phyloP scores from a whole-genome alignment of 2,888 invertebrate species.

The Charanyca ferruginea region DNA sequence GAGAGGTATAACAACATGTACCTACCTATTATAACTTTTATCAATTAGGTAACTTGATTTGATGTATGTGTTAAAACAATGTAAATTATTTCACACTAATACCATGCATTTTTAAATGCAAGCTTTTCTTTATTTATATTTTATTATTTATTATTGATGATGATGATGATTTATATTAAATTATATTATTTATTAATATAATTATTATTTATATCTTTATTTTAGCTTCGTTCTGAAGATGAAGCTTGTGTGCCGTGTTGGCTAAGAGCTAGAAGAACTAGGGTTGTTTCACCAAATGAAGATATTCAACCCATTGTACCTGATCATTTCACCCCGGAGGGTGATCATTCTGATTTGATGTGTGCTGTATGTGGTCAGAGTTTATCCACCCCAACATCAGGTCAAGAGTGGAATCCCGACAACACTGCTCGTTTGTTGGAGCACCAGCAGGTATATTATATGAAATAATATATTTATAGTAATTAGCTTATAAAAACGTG shows the following conservation, averaged over 20 bases:
- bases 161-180: too few relatives aligned
- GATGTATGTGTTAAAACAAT: not conserved
- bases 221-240: constrained; percentile 18
- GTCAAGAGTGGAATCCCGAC: constrained; percentile 15
- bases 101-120: not conserved
- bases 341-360: not conserved
- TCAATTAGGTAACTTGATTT: not conserved
- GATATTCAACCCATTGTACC: constrained; percentile 2
- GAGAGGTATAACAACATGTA: constrained; percentile 19
- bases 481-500: too few relatives aligned
- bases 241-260: too few relatives aligned
- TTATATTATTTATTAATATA: too few relatives aligned
- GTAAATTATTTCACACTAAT: not conserved
- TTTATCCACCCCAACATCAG: constrained; percentile 1
- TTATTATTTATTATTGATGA: too few relatives aligned
- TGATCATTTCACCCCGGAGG: constrained; percentile 8
- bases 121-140: constrained; percentile 9
- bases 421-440: constrained; percentile 12
- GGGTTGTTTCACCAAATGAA: constrained; percentile 7
- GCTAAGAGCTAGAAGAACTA: constrained; percentile 27
- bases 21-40: not conserved
- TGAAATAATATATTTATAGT: too few relatives aligned
- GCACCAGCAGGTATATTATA: constrained; percentile 15
- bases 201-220: too few relatives aligned
- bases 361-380: constrained; percentile 18